These are phyloP conservation scores for Monodelphis domestica DNA, from an alignment of 2,797 vertebrate species.

Conservation along the genomic window DNA sequence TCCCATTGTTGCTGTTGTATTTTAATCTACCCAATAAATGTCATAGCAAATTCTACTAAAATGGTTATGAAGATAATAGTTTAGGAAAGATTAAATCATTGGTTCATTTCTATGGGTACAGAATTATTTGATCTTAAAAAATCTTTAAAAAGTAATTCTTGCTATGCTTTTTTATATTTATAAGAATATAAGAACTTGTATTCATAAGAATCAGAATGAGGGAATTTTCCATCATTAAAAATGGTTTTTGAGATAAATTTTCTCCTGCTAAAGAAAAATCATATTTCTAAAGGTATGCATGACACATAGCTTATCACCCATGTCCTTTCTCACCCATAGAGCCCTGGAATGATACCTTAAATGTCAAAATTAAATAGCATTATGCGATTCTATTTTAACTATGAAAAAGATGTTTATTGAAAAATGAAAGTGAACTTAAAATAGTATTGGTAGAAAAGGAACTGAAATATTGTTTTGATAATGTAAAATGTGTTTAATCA, in stretches of 20 bases:
- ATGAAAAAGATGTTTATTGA: neutral
- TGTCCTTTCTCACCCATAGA: neutral
- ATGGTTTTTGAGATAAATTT: neutral
- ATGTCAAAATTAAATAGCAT: neutral
- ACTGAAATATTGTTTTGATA: conserved; percentile 10
- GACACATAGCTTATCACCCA: neutral
- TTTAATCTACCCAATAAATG: neutral
- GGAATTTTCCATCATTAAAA: neutral
- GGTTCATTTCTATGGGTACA: neutral
- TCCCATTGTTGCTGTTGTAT: neutral
- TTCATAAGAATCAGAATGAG: neutral
- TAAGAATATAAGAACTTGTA: neutral
- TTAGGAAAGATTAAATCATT: neutral
- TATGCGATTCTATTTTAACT: neutral
- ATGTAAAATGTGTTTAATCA: conserved; percentile 4
- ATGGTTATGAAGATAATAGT: neutral
- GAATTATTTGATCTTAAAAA: neutral
- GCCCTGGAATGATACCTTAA: neutral
- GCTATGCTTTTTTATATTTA: neutral
- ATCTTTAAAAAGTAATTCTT: no score
- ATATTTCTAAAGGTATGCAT: neutral
- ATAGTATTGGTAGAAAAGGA: neutral
- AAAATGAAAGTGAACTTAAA: neutral
- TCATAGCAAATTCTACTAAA: neutral
- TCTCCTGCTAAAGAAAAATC: neutral